Evolutionary conservation across 2,113 vertebrate genomes (phyloP), one percentile per base, ranked within the genome.

Genomic region (Periophthalmus modestus): DNA sequence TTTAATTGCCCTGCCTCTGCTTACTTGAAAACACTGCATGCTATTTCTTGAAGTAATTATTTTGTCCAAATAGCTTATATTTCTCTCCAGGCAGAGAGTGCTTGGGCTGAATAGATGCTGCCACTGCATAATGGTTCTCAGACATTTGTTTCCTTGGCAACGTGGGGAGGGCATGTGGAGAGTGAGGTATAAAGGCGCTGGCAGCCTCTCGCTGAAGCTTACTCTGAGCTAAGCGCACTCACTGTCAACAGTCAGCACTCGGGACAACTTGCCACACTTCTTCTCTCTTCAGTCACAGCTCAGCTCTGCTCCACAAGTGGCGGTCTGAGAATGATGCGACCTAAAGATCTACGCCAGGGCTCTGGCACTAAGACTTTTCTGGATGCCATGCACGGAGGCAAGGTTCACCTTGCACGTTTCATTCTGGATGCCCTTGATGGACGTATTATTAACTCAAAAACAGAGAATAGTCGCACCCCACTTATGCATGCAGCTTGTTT

Each of bases 341-440:
- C 95, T 4, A 95, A 95, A 91, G 96, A 97, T 82, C 87, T 96
- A 77, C 94, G 94, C 65, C 95, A 96, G 82, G 94, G 94, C 74
- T 96, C 95, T 73, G 95, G 96, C 54, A 95, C 95, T 36, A 96
- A 95, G 87, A 96, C 95, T 43, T 96, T 97, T 79, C 88, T 96
- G 12, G 95, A 96, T 23, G 96, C 96, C 69, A 96, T 97, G 96
- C 93, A 94, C 10, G 91, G 91, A 1, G 96, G 95, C 58, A 96
- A 97, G 83, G 93, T 95, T 75, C 95, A 96, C 88, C 87, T 97
- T 68, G 96, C 96, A 0, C 95, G 95, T 21, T 97, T 97, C 57
- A 95, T 97, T 73, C 91, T 97, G 87, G 96, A 97, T 0, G 96
- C 96, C 5, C 80, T 97, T 90, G 96, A 96, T 34, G 95, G 95